Evolutionary conservation across 2,113 vertebrate genomes (phyloP).

Genomic region (Illadopsis cleaveri): DNA sequence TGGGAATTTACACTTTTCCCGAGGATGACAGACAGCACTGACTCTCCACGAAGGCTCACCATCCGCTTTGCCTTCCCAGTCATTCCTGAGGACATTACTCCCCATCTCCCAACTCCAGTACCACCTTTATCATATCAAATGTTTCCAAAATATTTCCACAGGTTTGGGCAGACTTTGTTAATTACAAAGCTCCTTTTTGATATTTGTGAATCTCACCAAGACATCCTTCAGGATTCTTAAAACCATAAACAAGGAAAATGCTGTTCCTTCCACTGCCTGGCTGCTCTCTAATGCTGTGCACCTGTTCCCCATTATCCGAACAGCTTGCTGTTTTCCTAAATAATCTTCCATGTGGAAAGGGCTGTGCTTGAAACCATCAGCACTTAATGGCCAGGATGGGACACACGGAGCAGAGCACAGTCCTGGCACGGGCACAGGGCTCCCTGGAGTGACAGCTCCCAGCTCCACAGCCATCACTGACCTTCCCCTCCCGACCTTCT

Average conservation of each 20-base stretch:
- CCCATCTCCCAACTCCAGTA: neutral
- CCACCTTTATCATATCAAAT: neutral
- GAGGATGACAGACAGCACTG: neutral
- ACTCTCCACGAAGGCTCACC: neutral
- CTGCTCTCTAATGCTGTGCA: neutral
- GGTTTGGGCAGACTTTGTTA: neutral
- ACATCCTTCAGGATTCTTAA: neutral
- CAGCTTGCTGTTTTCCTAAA: constrained; percentile 6
- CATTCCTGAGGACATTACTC: neutral
- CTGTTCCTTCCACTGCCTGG: neutral
- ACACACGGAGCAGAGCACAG: accelerated
- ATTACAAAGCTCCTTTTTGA: neutral
- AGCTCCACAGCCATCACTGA: neutral
- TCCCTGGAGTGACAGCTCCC: accelerated
- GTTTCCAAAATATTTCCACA: neutral
- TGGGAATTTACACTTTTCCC: neutral
- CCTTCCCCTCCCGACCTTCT: neutral
- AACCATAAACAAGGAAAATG: neutral
- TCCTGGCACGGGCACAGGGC: neutral
- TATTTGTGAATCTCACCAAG: neutral
- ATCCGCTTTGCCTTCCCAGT: neutral
- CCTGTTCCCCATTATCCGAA: neutral
- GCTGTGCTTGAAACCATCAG: neutral
- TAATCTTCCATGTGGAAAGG: neutral
- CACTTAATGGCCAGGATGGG: neutral